Conservation (phyloP, 2,888 invertebrate genomes). For the Trissonchulus sp. region DNA sequence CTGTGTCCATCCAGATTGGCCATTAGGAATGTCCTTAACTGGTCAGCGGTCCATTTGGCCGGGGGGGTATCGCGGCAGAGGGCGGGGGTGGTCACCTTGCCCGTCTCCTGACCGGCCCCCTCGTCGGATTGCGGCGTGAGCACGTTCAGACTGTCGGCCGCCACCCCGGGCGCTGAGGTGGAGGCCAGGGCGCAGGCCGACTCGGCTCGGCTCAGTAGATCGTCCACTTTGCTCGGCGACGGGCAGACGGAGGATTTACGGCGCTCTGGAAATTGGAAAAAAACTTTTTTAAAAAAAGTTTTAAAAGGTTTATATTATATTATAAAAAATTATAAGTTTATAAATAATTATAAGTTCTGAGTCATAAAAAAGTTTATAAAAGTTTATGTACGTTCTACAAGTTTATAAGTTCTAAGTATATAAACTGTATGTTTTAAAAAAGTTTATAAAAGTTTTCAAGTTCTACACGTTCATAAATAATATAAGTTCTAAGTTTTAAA, state of each 20-base stretch:
- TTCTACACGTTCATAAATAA: too few species aligned
- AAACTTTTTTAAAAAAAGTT: too few species aligned
- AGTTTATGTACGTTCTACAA: too few species aligned
- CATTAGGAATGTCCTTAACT: background rate
- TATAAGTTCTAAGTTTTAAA: too few species aligned
- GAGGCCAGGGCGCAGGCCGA: slow-evolving; percentile 1
- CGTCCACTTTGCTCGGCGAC: background rate
- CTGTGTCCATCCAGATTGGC: background rate
- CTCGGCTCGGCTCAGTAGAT: background rate
- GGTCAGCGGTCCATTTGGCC: background rate
- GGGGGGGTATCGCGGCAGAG: background rate
- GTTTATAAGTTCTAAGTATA: too few species aligned
- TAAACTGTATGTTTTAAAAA: too few species aligned
- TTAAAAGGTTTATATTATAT: too few species aligned
- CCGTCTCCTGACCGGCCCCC: background rate
- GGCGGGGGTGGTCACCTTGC: background rate
- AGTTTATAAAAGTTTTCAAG: too few species aligned
- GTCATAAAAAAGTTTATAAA: too few species aligned
- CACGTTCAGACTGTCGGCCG: background rate
- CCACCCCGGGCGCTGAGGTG: background rate
- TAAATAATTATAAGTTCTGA: too few species aligned
- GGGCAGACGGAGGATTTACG: background rate
- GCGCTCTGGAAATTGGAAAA: background rate
- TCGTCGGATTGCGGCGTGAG: background rate
- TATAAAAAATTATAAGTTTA: too few species aligned